Percentiles rank a stretch among this genome's conserved stretches.
Conservation (phyloP, 1,140 invertebrate species). For the Drosophila equinoxialis region DNA sequence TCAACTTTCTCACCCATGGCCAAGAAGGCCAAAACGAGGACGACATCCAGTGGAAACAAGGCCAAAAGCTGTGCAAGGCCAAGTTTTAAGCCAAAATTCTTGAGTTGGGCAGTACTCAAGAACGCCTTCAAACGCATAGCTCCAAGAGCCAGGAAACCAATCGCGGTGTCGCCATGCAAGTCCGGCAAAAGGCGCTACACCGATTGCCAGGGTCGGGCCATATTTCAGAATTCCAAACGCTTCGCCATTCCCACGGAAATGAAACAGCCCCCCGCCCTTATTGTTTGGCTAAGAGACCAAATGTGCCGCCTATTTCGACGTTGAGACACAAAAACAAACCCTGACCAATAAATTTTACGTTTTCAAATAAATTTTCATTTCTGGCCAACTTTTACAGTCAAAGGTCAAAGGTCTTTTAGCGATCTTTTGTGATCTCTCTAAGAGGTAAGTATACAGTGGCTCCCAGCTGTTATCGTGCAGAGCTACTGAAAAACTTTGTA, state of each 20-base stretch:
- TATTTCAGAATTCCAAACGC: slow-evolving; percentile 54
- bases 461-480: too few relatives aligned
- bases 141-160: not conserved
- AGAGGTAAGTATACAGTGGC: too few relatives aligned
- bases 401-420: too few relatives aligned
- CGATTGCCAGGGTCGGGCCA: slow-evolving; percentile 64
- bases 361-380: not conserved
- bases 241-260: slow-evolving; percentile 70
- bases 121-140: not conserved
- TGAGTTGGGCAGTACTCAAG: not conserved
- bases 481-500: too few relatives aligned
- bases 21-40: not conserved
- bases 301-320: slow-evolving; percentile 13
- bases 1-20: not conserved
- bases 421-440: too few relatives aligned
- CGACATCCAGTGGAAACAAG: not conserved
- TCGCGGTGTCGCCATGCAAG: not conserved
- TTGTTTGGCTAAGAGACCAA: slow-evolving; percentile 48
- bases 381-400: too few relatives aligned
- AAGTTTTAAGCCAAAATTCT: not conserved
- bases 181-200: slow-evolving; percentile 19
- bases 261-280: slow-evolving; percentile 67
- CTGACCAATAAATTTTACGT: not conserved
- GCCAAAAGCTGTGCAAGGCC: not conserved
- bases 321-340: not conserved